phyloP scores from a whole-genome alignment of 1,140 invertebrate genomes.

The Cyclina sinensis region DNA sequence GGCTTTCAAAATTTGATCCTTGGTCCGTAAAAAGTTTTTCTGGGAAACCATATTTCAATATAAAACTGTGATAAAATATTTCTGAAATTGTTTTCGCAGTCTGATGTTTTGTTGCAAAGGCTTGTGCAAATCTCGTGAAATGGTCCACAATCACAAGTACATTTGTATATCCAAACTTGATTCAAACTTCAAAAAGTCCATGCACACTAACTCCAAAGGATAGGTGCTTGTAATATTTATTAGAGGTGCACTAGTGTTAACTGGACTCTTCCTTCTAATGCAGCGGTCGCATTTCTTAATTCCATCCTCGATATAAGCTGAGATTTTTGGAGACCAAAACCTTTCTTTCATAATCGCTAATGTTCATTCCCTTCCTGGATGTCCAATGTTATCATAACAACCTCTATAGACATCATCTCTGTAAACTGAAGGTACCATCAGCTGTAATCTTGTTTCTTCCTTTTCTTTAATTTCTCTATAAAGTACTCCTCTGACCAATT shows the following conservation, averaged over 20 bases:
- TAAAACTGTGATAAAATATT: conserved; percentile 48
- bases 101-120: conserved; percentile 55
- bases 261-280: conserved; percentile 36
- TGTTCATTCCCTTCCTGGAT: background rate
- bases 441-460: too few relatives aligned
- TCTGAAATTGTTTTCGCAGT: conserved; percentile 64
- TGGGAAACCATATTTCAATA: background rate
- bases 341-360: background rate
- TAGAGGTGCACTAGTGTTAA: conserved; percentile 14
- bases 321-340: background rate
- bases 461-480: too few relatives aligned
- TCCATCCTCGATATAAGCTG: background rate
- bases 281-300: conserved; percentile 39
- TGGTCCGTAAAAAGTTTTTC: background rate
- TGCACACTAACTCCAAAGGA: background rate
- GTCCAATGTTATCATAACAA: background rate
- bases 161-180: too few relatives aligned
- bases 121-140: conserved; percentile 59
- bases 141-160: too few relatives aligned
- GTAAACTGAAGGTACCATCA: too few relatives aligned
- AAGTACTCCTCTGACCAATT: too few relatives aligned
- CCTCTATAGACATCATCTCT: too few relatives aligned
- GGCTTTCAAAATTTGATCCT: background rate
- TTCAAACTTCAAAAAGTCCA: conserved; percentile 1
- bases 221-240: conserved; percentile 7